A percentile compares a stretch with the other conserved stretches of the same genome.
phyloP scores from a whole-genome alignment of 2,113 vertebrate species.

The Capreolus pygargus region DNA sequence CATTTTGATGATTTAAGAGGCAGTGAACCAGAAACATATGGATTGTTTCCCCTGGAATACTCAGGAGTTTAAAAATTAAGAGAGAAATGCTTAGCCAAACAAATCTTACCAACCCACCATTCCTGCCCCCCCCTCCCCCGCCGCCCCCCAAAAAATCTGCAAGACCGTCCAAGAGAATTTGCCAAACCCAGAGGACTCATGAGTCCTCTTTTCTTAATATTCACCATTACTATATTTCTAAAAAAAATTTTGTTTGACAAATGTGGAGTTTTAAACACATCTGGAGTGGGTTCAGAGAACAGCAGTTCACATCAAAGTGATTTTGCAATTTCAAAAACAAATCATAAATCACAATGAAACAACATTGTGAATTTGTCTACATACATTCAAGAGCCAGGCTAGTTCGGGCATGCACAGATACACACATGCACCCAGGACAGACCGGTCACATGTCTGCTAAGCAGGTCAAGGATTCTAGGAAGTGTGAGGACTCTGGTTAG shows the following conservation, averaged over 20 bases:
- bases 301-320: constrained; percentile 54
- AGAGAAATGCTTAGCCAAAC: constrained; percentile 22
- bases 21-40: constrained; percentile 66
- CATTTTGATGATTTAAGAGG: constrained; percentile 56
- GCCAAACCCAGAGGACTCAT: background rate
- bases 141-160: background rate
- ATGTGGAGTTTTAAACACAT: constrained; percentile 30
- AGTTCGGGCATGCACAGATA: background rate
- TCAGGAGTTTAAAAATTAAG: constrained; percentile 61
- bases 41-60: constrained; percentile 61
- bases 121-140: fast-evolving
- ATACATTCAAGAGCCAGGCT: background rate
- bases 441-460: background rate
- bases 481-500: background rate
- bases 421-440: background rate
- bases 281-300: constrained; percentile 40
- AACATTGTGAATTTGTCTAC: background rate
- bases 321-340: constrained; percentile 47
- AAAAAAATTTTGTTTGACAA: constrained; percentile 2
- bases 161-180: background rate
- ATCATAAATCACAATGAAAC: constrained; percentile 20
- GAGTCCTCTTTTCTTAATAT: background rate
- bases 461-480: background rate
- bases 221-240: background rate
- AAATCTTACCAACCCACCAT: constrained; percentile 11